Conservation (phyloP, 1,140 invertebrate species). For the Chelonus insularis region DNA sequence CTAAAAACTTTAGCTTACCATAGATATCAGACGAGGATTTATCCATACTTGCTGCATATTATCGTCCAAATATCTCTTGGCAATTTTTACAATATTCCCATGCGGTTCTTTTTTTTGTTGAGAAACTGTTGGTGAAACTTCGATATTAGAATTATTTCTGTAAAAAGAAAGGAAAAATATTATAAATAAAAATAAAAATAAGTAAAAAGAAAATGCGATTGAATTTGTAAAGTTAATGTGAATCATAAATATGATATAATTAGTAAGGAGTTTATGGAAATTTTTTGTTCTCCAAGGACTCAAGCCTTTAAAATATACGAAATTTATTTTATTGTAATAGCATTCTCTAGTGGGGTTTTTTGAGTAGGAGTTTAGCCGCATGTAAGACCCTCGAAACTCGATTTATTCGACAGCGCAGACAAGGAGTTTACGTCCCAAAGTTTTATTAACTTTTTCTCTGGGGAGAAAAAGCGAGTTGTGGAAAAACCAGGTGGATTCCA, state of each 20-base stretch:
- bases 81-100: constrained; percentile 51
- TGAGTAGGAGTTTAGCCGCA: background rate
- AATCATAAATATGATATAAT: background rate
- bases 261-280: no score
- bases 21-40: constrained; percentile 64
- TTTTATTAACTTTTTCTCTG: constrained; percentile 23
- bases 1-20: no score
- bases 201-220: constrained; percentile 8
- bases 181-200: constrained; percentile 5
- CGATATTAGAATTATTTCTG: constrained; percentile 51
- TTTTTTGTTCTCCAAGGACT: background rate
- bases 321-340: constrained; percentile 3
- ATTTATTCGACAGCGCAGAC: constrained; percentile 21
- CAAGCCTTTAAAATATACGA: background rate
- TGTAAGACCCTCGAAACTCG: constrained; percentile 16
- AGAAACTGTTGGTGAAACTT: constrained; percentile 36
- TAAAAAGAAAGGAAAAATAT: constrained; percentile 18
- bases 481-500: constrained; percentile 18
- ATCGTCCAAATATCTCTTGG: constrained; percentile 60
- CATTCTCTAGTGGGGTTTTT: background rate
- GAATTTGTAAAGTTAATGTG: background rate
- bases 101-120: constrained; percentile 47
- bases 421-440: constrained; percentile 8
- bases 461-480: background rate
- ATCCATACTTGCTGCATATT: constrained; percentile 66